Base-by-base conservation (phyloP, 2,888 invertebrate genomes). In the Tipula unca region DNA sequence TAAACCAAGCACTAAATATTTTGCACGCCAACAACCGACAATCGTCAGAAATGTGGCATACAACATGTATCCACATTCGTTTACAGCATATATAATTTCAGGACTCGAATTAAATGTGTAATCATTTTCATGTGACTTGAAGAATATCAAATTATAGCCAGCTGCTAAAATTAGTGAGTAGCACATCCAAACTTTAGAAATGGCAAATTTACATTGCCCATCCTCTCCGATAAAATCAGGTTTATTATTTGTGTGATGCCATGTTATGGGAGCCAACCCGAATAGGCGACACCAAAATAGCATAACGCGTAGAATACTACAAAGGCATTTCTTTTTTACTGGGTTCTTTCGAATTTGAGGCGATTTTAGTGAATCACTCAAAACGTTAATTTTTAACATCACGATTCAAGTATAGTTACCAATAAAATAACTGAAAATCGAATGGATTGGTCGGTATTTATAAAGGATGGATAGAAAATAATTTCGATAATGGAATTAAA, bases 231-330 rank as follows among this genome's bases (percentile, higher is more conserved):
- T 54, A 54, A 85, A 85, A 17, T 10, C 20, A 1, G 1, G 29
- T 29, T 39, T 39, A 42, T 69, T 83, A 25, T 42, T 35, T 14
- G 83, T 13, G 48, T 86, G 86, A 8, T 8, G 17, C 82, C 85
- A 86, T 13, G 29, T 83, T 42, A 85, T 42, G 17, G 86, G 86
- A 1, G 83, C 29, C 32, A 86, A 82, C 17, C 86, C 85, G 36
- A 86, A 86, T n/a, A 85, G 17, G 4, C 86, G 86, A 35, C 86
- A 82, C n/a, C 29, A 86, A n/a, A 83, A 82, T 0, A 86, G 17
- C 86, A 85, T 85, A 5, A 82, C 13, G 1, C 48, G 39, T 10
- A 86, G 35, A 13, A 48, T 82, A 3, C 39, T n/a, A 85, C 86
- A 86, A 25, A 86, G 35, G 32, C 86, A 86, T 39, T 29, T 36